Conservation (phyloP, 1,140 invertebrate species). For the Drosophila nigromelanica region DNA sequence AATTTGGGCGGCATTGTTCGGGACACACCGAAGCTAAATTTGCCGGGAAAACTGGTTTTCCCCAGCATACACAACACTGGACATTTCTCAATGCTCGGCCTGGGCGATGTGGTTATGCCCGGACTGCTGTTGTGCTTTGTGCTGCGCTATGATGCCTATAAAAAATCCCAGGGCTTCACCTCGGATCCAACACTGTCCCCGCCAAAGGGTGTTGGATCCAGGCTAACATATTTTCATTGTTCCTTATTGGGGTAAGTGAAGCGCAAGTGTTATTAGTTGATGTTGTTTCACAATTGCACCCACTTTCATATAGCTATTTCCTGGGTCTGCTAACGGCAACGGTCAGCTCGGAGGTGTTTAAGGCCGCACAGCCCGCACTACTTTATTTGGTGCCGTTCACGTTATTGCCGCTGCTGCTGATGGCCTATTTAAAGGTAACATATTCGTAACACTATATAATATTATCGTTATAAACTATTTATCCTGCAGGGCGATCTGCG, state of each 20-base stretch:
- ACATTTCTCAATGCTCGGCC: conserved; percentile 98
- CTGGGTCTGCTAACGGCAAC: conserved; percentile 97
- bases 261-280: not conserved
- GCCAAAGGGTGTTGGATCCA: conserved; percentile 84
- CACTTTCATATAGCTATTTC: conserved; percentile 89
- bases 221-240: conserved; percentile 97
- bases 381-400: conserved; percentile 99
- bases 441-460: not conserved
- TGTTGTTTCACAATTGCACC: not conserved
- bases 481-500: conserved; percentile 93
- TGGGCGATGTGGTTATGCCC: conserved; percentile 99
- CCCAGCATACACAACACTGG: conserved; percentile 97
- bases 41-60: conserved; percentile 98
- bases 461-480: not conserved
- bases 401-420: conserved; percentile 96
- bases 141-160: conserved; percentile 97
- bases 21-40: conserved; percentile 96
- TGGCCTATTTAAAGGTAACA: conserved; percentile 97
- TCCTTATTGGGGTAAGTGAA: conserved; percentile 92
- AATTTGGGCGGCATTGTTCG: conserved; percentile 93
- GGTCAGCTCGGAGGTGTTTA: conserved; percentile 98
- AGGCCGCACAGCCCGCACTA: conserved; percentile 98
- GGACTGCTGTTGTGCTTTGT: conserved; percentile 98
- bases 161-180: conserved; percentile 88
- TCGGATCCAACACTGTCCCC: conserved; percentile 79